Evolutionary conservation across 2,888 invertebrate species (phyloP).

Genomic region (Antitype chi): DNA sequence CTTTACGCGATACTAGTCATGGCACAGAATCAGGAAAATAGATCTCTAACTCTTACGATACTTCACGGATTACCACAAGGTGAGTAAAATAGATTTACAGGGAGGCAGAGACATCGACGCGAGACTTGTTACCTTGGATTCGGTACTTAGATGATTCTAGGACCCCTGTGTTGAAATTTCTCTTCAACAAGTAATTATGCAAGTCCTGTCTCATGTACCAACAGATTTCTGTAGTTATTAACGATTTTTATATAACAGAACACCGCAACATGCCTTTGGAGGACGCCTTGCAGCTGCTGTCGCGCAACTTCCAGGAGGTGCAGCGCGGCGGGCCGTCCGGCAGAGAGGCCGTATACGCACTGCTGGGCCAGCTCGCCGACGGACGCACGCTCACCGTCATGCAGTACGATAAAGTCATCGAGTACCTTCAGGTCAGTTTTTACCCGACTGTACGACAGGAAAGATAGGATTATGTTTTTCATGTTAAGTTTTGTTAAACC

Average conservation of each 20-base stretch:
- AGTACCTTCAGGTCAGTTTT: conserved; percentile 83
- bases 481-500: too few relatives aligned
- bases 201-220: neutral
- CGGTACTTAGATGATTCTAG: too few relatives aligned
- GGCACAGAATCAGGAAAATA: conserved; percentile 95
- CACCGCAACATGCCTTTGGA: conserved; percentile 99
- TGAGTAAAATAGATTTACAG: conserved; percentile 76
- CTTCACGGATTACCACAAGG: conserved; percentile 97
- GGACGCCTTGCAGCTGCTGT: conserved; percentile 95
- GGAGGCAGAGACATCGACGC: too few relatives aligned
- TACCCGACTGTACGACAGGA: neutral
- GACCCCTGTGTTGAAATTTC: too few relatives aligned
- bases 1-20: conserved; percentile 97
- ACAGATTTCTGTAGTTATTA: neutral
- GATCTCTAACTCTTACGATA: conserved; percentile 97
- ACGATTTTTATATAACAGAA: conserved; percentile 88
- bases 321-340: conserved; percentile 88
- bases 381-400: conserved; percentile 94
- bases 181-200: too few relatives aligned
- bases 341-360: conserved; percentile 92
- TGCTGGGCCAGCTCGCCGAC: conserved; percentile 95
- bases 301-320: conserved; percentile 92
- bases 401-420: conserved; percentile 95
- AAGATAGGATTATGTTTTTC: neutral
- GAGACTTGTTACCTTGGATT: too few relatives aligned